Evolutionary conservation across 2,888 invertebrate species (phyloP), one percentile per base, ranked within the genome.

Genomic region (Apomyelois bistriatella): DNA sequence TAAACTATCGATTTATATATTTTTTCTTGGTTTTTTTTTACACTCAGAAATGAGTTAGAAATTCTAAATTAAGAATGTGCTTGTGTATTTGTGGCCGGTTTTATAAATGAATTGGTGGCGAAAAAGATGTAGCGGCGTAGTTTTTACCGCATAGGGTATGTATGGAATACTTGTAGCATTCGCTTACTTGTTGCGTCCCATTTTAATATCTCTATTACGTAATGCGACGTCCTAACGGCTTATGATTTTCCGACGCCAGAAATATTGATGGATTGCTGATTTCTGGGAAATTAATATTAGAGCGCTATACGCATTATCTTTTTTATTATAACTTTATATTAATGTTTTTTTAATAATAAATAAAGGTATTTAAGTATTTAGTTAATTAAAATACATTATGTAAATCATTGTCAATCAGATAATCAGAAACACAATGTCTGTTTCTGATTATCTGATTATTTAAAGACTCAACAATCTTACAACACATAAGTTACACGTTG

Each of bases 121-220:
- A 57, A 60, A 68, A 85, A 80, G 69, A 87, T 87, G 87, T 87
- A 86, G 86, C 72, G 64, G 68, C 61, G 53, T 49, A 49, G 57
- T 56, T 56, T 57, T 55, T 62, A 7, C 32, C 8, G 57, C 53
- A 57, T 53, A 57, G 56, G 67, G 71, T 74, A 76, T 64, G 87
- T 81, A 70, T 58, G 66, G 70, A 42, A 55, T 67, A 78, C 76
- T 78, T 82, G 77, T 82, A 68, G 74, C 69, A 62, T 66, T 66
- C 64, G 55, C 68, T 77, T 80, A 87, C 87, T 87, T 87, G 87
- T 87, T 87, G 87, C 86, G 74, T 73, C 72, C 60, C 48, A 54
- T 66, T 75, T 76, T 69, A 66, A 68, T 65, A 63, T 63, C 63
- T 56, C 49, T 61, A 67, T 88, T 88, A 87, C 84, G 83, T 86